Base-by-base conservation (phyloP, 2,888 invertebrate species). In the Gasteruption jaculator region DNA sequence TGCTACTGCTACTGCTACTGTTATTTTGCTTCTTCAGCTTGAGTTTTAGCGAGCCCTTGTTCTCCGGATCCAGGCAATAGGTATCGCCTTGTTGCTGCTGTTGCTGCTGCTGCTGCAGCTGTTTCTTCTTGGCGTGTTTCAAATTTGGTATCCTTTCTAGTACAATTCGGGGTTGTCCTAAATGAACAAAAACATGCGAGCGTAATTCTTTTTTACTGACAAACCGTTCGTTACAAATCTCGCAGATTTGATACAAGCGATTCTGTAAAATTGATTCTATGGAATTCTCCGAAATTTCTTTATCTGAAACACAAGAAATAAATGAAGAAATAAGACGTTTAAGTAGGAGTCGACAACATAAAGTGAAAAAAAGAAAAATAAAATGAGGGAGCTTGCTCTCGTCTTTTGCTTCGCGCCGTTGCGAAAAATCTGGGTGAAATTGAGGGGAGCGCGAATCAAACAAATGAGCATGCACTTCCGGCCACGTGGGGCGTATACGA, bases 171-270 rank as follows among this genome's bases (percentile, higher is more conserved):
- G 68, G 62, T 16, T 60, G 56, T 6, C 64, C 61, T 26, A 70
- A 48, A 36, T 71, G 70, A 14, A 60, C 49, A 3, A 61, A 36
- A 3, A 67, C 56, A 39, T 71, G 70, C 0, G 51, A 38, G 5
- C 65, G 57, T 5, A 70, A 40, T 37, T 63, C 63, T 20, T 63
- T 64, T 38, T 67, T 71, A 0, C 52, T 53, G 10, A 48, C 33
- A 41, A 66, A 71, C 39, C 62, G 50, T 41, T 59, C 50, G 4
- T 57, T 54, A 33, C 70, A 71, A 45, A 71, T 59, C 46, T 66
- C 68, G 48, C 70, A 71, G 40, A 53, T n/a, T n/a, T n/a, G n/a
- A n/a, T n/a, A n/a, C n/a, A n/a, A n/a, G n/a, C n/a, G n/a, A n/a
- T n/a, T n/a, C n/a, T n/a, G n/a, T n/a, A n/a, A n/a, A n/a, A 35